These are phyloP conservation scores for Chionoecetes opilio DNA, from an alignment of 1,140 invertebrate species.

Conservation along the genomic window DNA sequence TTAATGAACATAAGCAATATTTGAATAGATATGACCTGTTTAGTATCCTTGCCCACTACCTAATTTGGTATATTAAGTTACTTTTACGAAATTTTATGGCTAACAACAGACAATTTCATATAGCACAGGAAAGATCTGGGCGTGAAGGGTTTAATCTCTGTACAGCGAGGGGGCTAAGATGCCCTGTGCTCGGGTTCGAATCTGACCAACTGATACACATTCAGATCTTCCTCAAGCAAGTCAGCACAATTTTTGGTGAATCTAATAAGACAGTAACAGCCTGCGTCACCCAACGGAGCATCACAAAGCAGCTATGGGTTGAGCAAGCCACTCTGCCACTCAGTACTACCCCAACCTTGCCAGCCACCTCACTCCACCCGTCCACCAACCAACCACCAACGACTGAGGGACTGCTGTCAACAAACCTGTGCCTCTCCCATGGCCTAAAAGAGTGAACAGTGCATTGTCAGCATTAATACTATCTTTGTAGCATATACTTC, in stretches of 20 bases:
- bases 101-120: too few relatives aligned
- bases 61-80: too few relatives aligned
- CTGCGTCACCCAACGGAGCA: background rate
- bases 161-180: too few relatives aligned
- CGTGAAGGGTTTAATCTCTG: too few relatives aligned
- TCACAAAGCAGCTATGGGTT: slow-evolving; percentile 72
- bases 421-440: slow-evolving; percentile 80
- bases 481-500: background rate
- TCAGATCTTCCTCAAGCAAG: background rate
- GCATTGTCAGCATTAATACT: slow-evolving; percentile 48
- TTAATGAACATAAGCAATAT: too few relatives aligned
- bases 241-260: background rate
- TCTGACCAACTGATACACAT: too few relatives aligned
- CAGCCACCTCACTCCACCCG: slow-evolving; percentile 68
- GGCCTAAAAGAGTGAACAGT: slow-evolving; percentile 75
- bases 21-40: too few relatives aligned
- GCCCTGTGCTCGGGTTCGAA: too few relatives aligned
- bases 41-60: too few relatives aligned
- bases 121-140: too few relatives aligned
- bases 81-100: too few relatives aligned
- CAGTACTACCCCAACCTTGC: slow-evolving; percentile 53
- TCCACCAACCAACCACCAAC: slow-evolving; percentile 45
- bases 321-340: slow-evolving; percentile 72
- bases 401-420: slow-evolving; percentile 71
- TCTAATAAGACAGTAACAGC: background rate